A percentile compares a stretch with the other conserved stretches of the same genome.
These are phyloP conservation scores for Melopsittacus undulatus DNA, from an alignment of 2,797 vertebrate genomes.

Conservation along the genomic window DNA sequence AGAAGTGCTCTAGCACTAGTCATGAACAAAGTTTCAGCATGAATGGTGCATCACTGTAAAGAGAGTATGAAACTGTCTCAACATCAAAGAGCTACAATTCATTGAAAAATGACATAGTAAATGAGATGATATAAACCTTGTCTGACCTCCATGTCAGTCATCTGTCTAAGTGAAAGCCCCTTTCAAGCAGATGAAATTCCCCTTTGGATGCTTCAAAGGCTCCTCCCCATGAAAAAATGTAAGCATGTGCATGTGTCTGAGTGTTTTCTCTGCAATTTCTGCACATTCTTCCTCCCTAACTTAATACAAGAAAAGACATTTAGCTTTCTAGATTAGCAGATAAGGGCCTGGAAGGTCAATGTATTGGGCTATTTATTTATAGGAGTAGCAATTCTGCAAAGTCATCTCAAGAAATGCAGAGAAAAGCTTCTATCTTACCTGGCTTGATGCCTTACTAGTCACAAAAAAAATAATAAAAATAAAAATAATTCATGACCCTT, in stretches of 20 bases:
- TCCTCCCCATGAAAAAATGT: background rate
- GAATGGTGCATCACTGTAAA: background rate
- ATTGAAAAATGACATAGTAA: background rate
- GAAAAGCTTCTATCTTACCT: background rate
- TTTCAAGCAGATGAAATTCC: background rate
- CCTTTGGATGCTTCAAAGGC: background rate
- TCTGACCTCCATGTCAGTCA: background rate
- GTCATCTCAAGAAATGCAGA: conserved; percentile 22
- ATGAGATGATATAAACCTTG: background rate
- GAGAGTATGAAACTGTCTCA: background rate
- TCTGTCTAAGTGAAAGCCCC: background rate
- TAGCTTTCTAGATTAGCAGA: background rate
- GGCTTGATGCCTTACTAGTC: background rate
- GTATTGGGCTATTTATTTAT: background rate
- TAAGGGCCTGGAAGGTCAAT: background rate
- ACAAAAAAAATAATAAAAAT: background rate
- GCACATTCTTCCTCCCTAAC: background rate
- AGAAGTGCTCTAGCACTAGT: background rate
- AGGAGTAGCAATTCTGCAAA: conserved; percentile 26
- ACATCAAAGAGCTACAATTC: background rate
- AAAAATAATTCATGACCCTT: background rate
- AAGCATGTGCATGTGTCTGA: rapidly evolving
- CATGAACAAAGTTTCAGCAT: background rate
- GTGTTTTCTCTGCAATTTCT: background rate
- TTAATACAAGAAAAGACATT: background rate